These are phyloP conservation scores for Lysiphlebus fabarum DNA, from an alignment of 1,140 invertebrate species.

Conservation along the genomic window DNA sequence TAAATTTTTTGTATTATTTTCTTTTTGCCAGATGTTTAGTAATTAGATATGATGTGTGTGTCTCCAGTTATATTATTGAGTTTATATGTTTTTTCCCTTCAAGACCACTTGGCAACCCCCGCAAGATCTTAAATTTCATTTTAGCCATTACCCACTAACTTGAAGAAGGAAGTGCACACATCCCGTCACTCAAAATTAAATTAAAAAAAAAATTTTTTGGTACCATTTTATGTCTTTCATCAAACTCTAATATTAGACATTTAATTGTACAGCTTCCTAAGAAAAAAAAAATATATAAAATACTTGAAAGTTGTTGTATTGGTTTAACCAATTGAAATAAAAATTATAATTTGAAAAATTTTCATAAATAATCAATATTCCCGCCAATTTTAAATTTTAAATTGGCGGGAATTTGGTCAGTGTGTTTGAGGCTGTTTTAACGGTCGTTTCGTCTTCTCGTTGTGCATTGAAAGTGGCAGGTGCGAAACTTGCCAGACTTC, in stretches of 20 bases:
- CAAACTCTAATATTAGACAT: too few relatives aligned
- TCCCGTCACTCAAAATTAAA: too few relatives aligned
- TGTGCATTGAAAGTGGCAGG: conserved; percentile 45
- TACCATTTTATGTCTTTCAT: too few relatives aligned
- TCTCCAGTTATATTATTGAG: background rate
- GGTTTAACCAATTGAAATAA: too few relatives aligned
- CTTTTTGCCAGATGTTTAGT: conserved; percentile 7
- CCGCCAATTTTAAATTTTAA: background rate
- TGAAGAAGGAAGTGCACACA: too few relatives aligned
- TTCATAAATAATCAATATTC: background rate
- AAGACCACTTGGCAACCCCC: conserved; percentile 8
- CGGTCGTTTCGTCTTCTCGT: conserved; percentile 37
- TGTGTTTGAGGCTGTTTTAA: conserved; percentile 37
- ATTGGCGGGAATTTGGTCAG: conserved; percentile 29
- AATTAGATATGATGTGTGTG: conserved; percentile 1
- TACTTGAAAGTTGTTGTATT: too few relatives aligned
- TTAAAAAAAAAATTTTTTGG: too few relatives aligned
- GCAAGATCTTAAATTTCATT: conserved; percentile 11
- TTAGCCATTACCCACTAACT: background rate
- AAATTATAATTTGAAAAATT: background rate
- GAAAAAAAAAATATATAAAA: too few relatives aligned
- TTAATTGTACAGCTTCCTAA: too few relatives aligned
- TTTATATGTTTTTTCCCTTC: conserved; percentile 7
- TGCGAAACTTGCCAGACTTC: conserved; percentile 50
- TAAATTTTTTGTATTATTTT: background rate